Evolutionary conservation across 2,113 vertebrate species (phyloP).

Genomic region (Catharus fuscescens): DNA sequence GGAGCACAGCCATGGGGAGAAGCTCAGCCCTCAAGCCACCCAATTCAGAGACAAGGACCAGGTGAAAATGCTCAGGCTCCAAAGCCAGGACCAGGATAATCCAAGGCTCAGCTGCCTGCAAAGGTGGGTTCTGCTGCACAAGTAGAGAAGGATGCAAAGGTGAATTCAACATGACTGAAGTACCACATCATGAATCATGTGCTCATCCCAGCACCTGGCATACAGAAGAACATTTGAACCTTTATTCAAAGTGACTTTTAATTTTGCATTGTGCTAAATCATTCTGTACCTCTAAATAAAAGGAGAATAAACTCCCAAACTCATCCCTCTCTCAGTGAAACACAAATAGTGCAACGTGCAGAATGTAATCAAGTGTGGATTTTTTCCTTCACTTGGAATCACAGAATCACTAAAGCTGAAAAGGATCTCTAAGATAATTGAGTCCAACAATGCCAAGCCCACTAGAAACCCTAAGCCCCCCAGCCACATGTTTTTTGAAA

Average conservation of each 20-base stretch:
- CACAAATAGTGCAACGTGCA: background rate
- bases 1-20: background rate
- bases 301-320: background rate
- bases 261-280: background rate
- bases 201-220: background rate
- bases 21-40: background rate
- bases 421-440: background rate
- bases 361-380: background rate
- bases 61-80: background rate
- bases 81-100: rapidly evolving
- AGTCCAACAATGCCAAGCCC: background rate
- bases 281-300: background rate
- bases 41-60: background rate
- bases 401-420: background rate
- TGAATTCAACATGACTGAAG: background rate
- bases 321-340: background rate
- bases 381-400: background rate
- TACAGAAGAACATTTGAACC: background rate
- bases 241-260: background rate
- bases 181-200: background rate
- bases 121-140: background rate
- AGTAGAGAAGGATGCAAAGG: background rate
- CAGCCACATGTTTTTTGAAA: too few species aligned
- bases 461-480: background rate
- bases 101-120: background rate